Evolutionary conservation across 2,797 vertebrate species (phyloP), one percentile per base, ranked within the genome.

Genomic region (Aldrovandia affinis): DNA sequence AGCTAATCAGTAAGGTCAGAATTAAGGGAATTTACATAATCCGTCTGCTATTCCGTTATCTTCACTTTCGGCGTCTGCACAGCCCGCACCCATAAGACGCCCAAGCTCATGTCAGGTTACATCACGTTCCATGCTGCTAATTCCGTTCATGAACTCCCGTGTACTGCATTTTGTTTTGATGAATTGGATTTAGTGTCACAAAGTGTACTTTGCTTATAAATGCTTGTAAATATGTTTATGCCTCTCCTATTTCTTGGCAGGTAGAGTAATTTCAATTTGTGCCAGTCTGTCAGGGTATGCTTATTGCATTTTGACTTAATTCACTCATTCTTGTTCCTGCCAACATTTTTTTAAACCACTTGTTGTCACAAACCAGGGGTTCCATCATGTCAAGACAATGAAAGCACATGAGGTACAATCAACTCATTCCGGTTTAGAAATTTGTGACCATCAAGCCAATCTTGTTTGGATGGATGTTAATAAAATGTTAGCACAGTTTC

Each of bases 261-360:
- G 88, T 90, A 85, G 86, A 83, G 78, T 85, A 83, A 85, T 88
- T 86, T 86, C 36, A 73, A 89, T 86, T 83, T 86, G 84, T 81
- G 63, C 82, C 82, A 59, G 84, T 85, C 88, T 93, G 93, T 91
- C 93, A 93, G 89, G 89, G 88, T 86, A 89, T 87, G 90, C 92
- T 93, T 95, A 93, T 95, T 93, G 90, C 89, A 81, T 88, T 92
- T 94, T 92, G 94, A 93, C 93, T 94, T 93, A 90, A 95, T 94
- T 92, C 91, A 92, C 86, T 78, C 68, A 90, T 92, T 90, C 93
- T 92, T 92, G 93, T 94, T 89, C 55, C 87, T 94, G 93, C 95
- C 94, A 90, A 92, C 89, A 0, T 12, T 90, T 89, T 87, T 47
- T 85, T 70, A 84, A 84, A 85, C 83, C 82, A 85, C 85, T 68